These are phyloP conservation scores for Hypotaenidia okinawae DNA, from an alignment of 2,797 vertebrate species.

Conservation along the genomic window DNA sequence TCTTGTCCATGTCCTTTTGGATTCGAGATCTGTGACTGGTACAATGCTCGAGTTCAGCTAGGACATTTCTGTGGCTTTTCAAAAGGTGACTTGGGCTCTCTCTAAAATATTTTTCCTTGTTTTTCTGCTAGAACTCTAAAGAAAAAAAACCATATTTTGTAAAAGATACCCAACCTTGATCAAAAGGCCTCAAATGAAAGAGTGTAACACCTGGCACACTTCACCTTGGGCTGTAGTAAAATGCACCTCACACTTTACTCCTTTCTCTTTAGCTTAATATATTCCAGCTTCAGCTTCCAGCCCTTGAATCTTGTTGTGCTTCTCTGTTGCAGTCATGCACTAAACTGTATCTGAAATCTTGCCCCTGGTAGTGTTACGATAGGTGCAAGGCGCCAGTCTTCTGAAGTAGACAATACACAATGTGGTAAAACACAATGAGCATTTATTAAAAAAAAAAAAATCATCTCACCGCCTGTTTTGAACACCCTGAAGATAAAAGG, in stretches of 20 bases:
- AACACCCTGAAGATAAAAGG: conserved; percentile 33
- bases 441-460: not conserved
- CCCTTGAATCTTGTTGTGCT: not conserved
- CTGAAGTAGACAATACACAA: conserved; percentile 27
- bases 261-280: not conserved
- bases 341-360: conserved; percentile 1
- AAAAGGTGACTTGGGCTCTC: not conserved
- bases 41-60: not conserved
- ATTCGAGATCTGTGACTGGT: not conserved
- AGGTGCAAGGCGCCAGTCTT: not conserved
- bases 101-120: not conserved
- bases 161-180: not conserved
- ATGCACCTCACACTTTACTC: fast-evolving
- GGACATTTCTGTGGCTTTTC: not conserved
- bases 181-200: not conserved
- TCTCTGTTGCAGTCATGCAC: not conserved
- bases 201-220: not conserved
- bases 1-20: not conserved
- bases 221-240: not conserved
- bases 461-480: not conserved
- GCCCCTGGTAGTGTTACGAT: not conserved
- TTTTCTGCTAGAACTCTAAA: not conserved
- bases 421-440: not conserved
- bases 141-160: not conserved
- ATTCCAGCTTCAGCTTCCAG: not conserved